phyloP scores from a whole-genome alignment of 2,113 vertebrate species.

The Ariopsis seemanni region DNA sequence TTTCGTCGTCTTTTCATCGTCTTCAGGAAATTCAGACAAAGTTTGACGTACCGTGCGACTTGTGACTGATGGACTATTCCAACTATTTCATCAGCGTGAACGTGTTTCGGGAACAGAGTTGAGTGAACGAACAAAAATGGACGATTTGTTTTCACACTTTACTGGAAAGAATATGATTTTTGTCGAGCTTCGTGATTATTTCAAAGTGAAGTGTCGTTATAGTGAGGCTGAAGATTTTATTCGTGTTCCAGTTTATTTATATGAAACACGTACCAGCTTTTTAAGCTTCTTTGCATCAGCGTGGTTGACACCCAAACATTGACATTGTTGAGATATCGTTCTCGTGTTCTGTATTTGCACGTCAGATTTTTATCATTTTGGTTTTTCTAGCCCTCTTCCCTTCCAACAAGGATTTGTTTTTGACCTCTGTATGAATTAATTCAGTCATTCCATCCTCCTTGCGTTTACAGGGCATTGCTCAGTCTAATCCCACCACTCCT shows the following conservation, averaged over 20 bases:
- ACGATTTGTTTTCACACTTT: background rate
- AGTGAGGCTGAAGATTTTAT: background rate
- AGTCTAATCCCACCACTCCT: constrained; percentile 73
- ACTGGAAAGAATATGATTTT: background rate
- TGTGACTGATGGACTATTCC: background rate
- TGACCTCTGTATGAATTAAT: constrained; percentile 59
- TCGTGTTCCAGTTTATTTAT: background rate
- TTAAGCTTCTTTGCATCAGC: background rate
- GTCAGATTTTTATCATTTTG: constrained; percentile 4
- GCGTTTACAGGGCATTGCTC: constrained; percentile 74
- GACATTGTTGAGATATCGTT: background rate
- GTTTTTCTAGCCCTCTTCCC: constrained; percentile 48
- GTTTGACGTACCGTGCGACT: background rate
- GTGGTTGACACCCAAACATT: background rate
- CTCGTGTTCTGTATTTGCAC: background rate
- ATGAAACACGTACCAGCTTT: background rate
- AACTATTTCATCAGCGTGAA: background rate
- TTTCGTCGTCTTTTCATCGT: background rate
- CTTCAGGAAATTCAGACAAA: background rate
- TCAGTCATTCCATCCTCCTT: constrained; percentile 75
- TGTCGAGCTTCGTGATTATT: background rate
- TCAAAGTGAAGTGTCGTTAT: background rate
- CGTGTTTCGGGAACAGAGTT: background rate
- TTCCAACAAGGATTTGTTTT: constrained; percentile 60
- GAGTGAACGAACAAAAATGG: background rate